Base-by-base conservation (phyloP, 2,888 invertebrate genomes). In the Phymatocera aterrima region DNA sequence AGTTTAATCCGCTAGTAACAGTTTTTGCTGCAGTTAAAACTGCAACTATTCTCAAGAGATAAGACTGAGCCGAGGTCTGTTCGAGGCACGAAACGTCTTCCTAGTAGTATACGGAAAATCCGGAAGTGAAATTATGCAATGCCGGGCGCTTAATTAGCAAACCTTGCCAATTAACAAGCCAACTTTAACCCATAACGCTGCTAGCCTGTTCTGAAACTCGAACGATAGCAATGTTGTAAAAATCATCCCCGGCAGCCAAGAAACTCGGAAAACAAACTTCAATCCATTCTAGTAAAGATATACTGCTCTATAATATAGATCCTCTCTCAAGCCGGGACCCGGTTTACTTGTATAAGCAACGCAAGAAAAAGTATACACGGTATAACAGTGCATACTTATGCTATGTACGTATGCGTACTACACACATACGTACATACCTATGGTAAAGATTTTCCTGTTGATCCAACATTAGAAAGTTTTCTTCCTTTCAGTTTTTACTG, bases 161-260 rank as follows among this genome's bases (percentile, higher is more conserved):
- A 80, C 79, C 77, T 75, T 77, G 78, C 79, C 80, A 83, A 85
- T 86, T 84, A 84, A 82, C 75, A 78, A 48, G 51, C 60, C 82
- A 82, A 72, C 72, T 72, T 72, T 48, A 48, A 51, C 18, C 34
- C 21, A 31, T 51, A 48, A 51, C 48, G 51, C 18, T 34, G 18
- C 1, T 10, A 72, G 34, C 21, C 12, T 18, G 70, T 31, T 51
- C 18, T 15, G 28, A 70, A 31, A 70, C 34, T 68, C 24, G 12
- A 34, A 46, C 18, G 48, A 34, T 51, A 3, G 31, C 34, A 51
- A 72, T 18, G 34, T 72, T 51, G 15, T 12, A 3, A 18, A 21
- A 31, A 72, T 51, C 3, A 31, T 43, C 12, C 34, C 51, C 8
- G 28, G 24, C 24, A 68, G 68, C 43, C 24, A 15, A 46, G 68